Percentiles rank a stretch among this genome's conserved stretches.
These are phyloP conservation scores for Mus caroli DNA, from an alignment of 2,797 vertebrate species.

Conservation along the genomic window DNA sequence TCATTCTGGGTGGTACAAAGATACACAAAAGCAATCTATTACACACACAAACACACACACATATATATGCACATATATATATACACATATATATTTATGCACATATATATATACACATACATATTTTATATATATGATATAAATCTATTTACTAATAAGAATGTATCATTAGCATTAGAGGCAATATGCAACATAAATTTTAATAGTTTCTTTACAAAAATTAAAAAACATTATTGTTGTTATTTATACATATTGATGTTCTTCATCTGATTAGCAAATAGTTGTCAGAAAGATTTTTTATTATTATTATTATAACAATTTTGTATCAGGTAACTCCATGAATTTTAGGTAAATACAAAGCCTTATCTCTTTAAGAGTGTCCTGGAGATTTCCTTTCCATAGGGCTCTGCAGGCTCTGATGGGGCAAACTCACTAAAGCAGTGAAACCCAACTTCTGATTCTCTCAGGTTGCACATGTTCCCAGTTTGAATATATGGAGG, in stretches of 20 bases:
- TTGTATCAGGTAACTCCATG: neutral
- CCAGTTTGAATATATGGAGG: neutral
- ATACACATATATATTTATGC: too few relatives aligned
- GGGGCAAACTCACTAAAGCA: neutral
- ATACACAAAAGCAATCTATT: conserved; percentile 48
- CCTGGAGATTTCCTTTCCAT: neutral
- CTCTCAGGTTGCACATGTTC: neutral
- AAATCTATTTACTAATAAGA: conserved; percentile 46
- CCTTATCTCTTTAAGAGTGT: neutral
- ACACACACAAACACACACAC: conserved; percentile 17
- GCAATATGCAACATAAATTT: neutral
- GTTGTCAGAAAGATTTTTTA: conserved; percentile 57
- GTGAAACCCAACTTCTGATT: neutral
- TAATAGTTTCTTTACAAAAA: conserved; percentile 48
- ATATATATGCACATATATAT: neutral
- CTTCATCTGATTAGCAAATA: conserved; percentile 60
- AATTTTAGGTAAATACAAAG: neutral
- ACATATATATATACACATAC: too few relatives aligned
- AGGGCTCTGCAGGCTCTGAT: neutral
- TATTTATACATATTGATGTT: conserved; percentile 38
- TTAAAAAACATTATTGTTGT: conserved; percentile 51
- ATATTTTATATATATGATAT: too few relatives aligned
- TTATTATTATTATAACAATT: conserved; percentile 47
- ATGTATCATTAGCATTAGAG: conserved; percentile 14
- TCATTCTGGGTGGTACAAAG: conserved; percentile 59